Evolutionary conservation across 1,140 invertebrate species (phyloP).

Genomic region (Monochamus saltuarius): DNA sequence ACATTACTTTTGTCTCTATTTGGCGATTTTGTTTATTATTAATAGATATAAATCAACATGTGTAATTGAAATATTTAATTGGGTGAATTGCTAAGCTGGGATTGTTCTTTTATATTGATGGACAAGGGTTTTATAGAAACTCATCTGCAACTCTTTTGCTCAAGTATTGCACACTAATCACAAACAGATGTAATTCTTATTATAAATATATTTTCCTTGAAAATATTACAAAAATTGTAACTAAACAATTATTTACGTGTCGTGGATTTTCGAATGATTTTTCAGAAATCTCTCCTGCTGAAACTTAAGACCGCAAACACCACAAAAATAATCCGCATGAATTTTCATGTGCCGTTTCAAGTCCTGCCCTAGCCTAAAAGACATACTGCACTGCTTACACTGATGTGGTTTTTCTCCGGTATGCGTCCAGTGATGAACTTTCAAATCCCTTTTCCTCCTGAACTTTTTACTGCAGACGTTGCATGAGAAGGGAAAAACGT

Average conservation of each 20-base stretch:
- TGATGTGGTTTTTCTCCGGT: conserved; percentile 40
- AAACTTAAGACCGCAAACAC: conserved; percentile 36
- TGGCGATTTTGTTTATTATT: too few relatives aligned
- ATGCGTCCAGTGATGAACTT: conserved; percentile 40
- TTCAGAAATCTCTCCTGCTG: conserved; percentile 39
- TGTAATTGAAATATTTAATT: too few relatives aligned
- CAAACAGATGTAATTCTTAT: too few relatives aligned
- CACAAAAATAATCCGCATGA: conserved; percentile 33
- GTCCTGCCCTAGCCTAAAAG: conserved; percentile 34
- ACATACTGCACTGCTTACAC: conserved; percentile 35
- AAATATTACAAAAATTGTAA: neutral
- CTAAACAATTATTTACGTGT: neutral
- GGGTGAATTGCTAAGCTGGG: too few relatives aligned
- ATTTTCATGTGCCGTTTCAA: conserved; percentile 38
- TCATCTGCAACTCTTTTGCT: too few relatives aligned
- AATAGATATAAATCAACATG: too few relatives aligned
- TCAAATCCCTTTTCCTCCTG: conserved; percentile 34
- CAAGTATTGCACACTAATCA: too few relatives aligned
- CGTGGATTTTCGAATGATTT: conserved; percentile 32
- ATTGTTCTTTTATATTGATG: too few relatives aligned
- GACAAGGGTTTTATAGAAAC: too few relatives aligned
- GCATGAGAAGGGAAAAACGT: conserved; percentile 77
- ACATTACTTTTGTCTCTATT: too few relatives aligned
- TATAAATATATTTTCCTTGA: too few relatives aligned
- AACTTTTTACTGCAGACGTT: conserved; percentile 65